A percentile compares a stretch with the other conserved stretches of the same genome.
Evolutionary conservation across 2,797 vertebrate genomes (phyloP).

Genomic region (Prunella strophiata): DNA sequence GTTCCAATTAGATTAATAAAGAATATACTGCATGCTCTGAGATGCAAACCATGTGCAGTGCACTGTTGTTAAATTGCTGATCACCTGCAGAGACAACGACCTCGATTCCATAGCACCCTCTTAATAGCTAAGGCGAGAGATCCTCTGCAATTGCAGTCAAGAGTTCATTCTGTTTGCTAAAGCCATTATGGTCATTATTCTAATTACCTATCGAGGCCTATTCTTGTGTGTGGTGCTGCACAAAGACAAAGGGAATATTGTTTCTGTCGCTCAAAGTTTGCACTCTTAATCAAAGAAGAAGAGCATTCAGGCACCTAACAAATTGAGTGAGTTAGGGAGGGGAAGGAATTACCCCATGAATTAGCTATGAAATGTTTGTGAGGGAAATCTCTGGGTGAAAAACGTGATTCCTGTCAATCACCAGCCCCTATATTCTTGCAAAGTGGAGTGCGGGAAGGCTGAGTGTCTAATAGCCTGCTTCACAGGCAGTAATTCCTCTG

Average conservation of each 20-base stretch:
- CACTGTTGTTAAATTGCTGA: background rate
- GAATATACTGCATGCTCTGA: background rate
- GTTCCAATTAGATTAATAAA: background rate
- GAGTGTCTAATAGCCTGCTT: background rate
- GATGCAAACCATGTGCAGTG: background rate
- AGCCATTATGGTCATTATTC: slow-evolving; percentile 35
- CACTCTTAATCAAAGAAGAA: slow-evolving; percentile 5
- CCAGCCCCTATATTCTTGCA: background rate
- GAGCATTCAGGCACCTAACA: slow-evolving; percentile 20
- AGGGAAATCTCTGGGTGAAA: slow-evolving; percentile 1
- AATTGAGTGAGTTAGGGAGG: background rate
- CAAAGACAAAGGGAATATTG: slow-evolving; percentile 59
- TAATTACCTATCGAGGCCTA: slow-evolving; percentile 30
- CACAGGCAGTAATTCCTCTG: slow-evolving; percentile 21
- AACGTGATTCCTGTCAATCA: background rate
- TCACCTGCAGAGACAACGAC: slow-evolving; percentile 53
- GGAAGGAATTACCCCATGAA: background rate
- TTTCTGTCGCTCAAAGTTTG: slow-evolving; percentile 28
- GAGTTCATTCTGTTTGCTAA: slow-evolving; percentile 51
- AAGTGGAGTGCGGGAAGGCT: background rate
- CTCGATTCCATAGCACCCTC: background rate
- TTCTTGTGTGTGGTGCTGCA: slow-evolving; percentile 36
- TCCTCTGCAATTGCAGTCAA: background rate
- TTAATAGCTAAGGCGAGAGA: background rate
- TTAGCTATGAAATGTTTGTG: background rate